Evolutionary conservation across 1,140 invertebrate genomes (phyloP), one percentile per base, ranked within the genome.

Genomic region (Rhopalosiphum maidis): DNA sequence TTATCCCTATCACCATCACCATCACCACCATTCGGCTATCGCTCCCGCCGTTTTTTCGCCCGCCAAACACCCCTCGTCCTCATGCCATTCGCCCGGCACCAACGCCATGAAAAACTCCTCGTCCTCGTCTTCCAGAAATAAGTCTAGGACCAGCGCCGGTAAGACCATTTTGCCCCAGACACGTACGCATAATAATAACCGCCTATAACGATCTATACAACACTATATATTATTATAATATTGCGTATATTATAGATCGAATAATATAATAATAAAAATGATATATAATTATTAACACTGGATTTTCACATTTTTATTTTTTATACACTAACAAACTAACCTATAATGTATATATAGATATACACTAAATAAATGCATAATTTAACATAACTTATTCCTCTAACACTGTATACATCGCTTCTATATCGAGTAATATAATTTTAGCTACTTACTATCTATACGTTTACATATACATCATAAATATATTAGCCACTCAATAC

Each of bases 131-230:
- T 94, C 94, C 90, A 94, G 94, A 93, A 94, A 94, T 93, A 94
- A 94, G 90, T 94, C 94, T 89, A 94, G 94, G 94, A 94, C 94
- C 51, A 94, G 94, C 94, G 94, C 94, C 94, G 94, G 94, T 94
- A 94, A 94, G 94, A 87, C 60, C 60, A 77, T 77, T 77, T 77
- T 77, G 60, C 93, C 77, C 91, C 85, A 25, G 25, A n/a, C 93
- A 77, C 68, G 15, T 54, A 54, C 85, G 18, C 85, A 54, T 88
- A 87, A 15, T 87, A 87, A 83, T 8, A 41, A 85, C 37, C 37
- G 83, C 60, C 60, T 77, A 1, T 77, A 77, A 77, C 60, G 4
- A 18, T 77, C 60, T 77, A 60, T 25, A 77, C n/a, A 18, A 77
- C n/a, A 77, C 25, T 68, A 35, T 6, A n/a, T 51, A 18, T 11